Evolutionary conservation across 2,113 vertebrate genomes (phyloP), one percentile per base, ranked within the genome.

Genomic region (Menidia beryllina): DNA sequence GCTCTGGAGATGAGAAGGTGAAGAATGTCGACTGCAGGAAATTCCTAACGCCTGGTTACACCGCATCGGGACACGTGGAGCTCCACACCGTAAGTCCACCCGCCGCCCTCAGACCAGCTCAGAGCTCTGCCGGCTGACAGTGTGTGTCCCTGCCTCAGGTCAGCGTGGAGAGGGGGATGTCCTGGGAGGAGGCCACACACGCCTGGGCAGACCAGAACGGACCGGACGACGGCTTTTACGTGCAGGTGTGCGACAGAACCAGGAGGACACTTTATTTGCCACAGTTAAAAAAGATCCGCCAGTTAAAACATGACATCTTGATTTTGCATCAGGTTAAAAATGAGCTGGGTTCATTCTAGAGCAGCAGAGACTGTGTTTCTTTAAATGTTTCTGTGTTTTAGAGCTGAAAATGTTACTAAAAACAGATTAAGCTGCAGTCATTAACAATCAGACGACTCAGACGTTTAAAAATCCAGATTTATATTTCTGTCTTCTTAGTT

Each of bases 181-280:
- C 97, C 21, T 99, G 98, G 97, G 97, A 99, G 15, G 98, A 99
- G 81, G 97, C 97, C 17, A 98, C 96, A 0, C 96, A 96, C 55
- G 92, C 95, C 43, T 99, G 98, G 98, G 96, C 96, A 0, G 97
- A 99, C 1, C 95, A 98, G 75, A 96, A 89, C 0, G 97, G 97
- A 80, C 81, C 96, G 13, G 98, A 99, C 14, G 97, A 99, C 82
- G 97, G 98, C 30, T 99, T 99, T 91, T 99, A 99, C 83, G 94
- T 99, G 2, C 89, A 91, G 90, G 90, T 91, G 56, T n/a, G 41
- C n/a, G 17, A n/a, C 14, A 15, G 5, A 15, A 5, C 41, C 30
- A 34, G 30, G 7, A 34, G 30, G 30, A 8, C 10, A 2, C 2
- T 34, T 34, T 34, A 34, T 34, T 34, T 34, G 7, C n/a, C n/a